Base-by-base conservation (phyloP, 2,797 vertebrate species). In the Pseudopleuronectes americanus region DNA sequence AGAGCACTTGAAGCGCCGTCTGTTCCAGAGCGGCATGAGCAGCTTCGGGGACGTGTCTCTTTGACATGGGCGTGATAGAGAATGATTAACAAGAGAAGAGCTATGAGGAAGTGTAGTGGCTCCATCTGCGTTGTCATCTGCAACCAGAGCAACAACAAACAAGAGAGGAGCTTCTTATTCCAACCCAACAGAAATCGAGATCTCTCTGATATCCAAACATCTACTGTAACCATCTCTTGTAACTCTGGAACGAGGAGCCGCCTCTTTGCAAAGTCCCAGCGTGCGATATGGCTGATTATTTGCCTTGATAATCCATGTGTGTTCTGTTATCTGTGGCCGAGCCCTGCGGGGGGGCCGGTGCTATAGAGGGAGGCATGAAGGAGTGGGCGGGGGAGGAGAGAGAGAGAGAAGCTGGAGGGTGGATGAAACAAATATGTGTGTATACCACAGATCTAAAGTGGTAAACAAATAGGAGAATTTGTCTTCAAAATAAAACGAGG, bases 1-100 rank as follows among this genome's bases (percentile, higher is more conserved):
- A 84, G 85, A 89, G 81, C 83, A 74, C 84, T 90, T 83, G 74
- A 84, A 82, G 77, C 24, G n/a, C 43, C 45, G 57, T 81, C 80
- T 85, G 84, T 84, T 78, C 53, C 61, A 77, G 70, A 69, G 71
- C 41, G 68, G 64, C 74, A 76, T 77, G 53, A 81, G 22, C 56
- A 57, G 73, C 83, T 75, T 69, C 31, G 47, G 67, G 57, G 79
- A 78, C 33, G 45, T 72, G 69, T 69, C 67, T 77, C 67, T 76
- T 71, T 77, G 81, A 80, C 71, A 68, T 4, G 24, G 38, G 13
- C 36, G 1, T 38, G 36, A 16, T 55, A 24, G 58, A 62, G 71
- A 76, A 77, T 64, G 69, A 79, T 28, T 53, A 76, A 76, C 49
- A 60, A 8, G 51, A 8, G 17, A 59, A 60, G 24, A 60, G 38